These are phyloP conservation scores for Percina caprodes DNA, from an alignment of 2,113 vertebrate species.

Conservation along the genomic window DNA sequence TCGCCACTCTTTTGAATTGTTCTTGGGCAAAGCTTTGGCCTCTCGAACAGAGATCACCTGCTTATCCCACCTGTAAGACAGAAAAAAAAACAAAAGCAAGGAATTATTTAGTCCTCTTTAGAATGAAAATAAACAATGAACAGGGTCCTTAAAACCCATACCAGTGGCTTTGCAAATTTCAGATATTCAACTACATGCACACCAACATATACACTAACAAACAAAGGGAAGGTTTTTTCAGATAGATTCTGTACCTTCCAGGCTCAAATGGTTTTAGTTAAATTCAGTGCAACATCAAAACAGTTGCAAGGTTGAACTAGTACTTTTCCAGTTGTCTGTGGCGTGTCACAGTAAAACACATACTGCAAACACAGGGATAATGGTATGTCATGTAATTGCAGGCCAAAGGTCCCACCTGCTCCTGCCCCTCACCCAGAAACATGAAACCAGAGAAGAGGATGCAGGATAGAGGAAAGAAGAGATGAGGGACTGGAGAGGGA, in stretches of 20 bases:
- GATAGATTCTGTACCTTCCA: not conserved
- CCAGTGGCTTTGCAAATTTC: not conserved
- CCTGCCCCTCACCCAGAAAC: slow-evolving; percentile 80
- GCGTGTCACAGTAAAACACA: slow-evolving; percentile 30
- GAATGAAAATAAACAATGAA: slow-evolving; percentile 8
- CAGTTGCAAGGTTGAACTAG: too few relatives aligned
- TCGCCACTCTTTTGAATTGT: slow-evolving; percentile 88
- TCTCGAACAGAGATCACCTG: slow-evolving; percentile 94
- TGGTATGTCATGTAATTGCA: slow-evolving; percentile 60
- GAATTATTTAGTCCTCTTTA: not conserved
- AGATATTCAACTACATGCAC: not conserved
- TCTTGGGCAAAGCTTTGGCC: slow-evolving; percentile 88
- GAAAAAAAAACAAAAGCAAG: not conserved
- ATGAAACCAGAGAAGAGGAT: slow-evolving; percentile 77
- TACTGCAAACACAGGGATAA: slow-evolving; percentile 56
- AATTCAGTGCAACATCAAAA: not conserved
- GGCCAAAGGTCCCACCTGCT: slow-evolving; percentile 83
- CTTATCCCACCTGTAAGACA: slow-evolving; percentile 88
- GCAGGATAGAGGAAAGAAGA: slow-evolving; percentile 46
- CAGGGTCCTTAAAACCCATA: not conserved
- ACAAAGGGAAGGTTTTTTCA: not conserved
- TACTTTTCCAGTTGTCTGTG: too few relatives aligned
- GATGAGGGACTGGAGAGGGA: slow-evolving; percentile 24
- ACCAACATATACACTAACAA: not conserved
- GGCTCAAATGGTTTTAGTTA: not conserved